Evolutionary conservation across 1,140 invertebrate species (phyloP).

Genomic region (Bursaphelenchus mucronatus): DNA sequence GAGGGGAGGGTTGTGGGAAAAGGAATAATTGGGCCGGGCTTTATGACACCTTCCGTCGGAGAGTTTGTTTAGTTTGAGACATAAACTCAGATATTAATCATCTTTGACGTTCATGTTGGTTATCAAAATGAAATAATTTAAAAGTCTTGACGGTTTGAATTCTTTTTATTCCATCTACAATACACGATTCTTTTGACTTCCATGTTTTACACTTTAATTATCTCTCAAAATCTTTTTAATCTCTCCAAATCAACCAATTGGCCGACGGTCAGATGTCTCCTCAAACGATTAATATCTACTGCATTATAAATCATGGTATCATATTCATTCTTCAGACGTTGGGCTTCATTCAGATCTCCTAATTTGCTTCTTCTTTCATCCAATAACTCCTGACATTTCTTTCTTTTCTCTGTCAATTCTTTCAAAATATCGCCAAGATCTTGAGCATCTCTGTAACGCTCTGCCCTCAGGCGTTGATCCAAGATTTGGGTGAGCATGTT

Average conservation of each 20-base stretch:
- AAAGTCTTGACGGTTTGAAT: neutral
- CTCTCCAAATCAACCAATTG: neutral
- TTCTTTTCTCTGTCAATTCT: conserved; percentile 12
- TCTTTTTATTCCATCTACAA: neutral
- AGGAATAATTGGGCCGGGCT: too few species aligned
- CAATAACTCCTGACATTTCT: neutral
- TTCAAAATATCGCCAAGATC: neutral
- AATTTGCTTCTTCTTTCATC: neutral
- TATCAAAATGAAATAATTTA: neutral
- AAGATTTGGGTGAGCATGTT: conserved; percentile 8
- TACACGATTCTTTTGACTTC: neutral
- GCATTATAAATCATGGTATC: conserved; percentile 14
- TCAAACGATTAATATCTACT: conserved; percentile 5
- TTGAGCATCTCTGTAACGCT: conserved; percentile 12
- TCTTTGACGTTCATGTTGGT: neutral
- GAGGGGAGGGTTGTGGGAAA: too few species aligned
- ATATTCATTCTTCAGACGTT: conserved; percentile 11
- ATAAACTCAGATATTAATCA: conserved; percentile 3
- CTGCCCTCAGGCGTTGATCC: conserved; percentile 15
- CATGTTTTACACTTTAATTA: neutral
- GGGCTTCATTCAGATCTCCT: conserved; percentile 7
- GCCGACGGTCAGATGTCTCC: neutral
- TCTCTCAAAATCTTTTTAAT: conserved; percentile 1
- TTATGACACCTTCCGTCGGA: neutral
- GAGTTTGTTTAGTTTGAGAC: neutral